These are phyloP conservation scores for Aleiodes sp. DNA, from an alignment of 1,140 invertebrate species.

Conservation along the genomic window DNA sequence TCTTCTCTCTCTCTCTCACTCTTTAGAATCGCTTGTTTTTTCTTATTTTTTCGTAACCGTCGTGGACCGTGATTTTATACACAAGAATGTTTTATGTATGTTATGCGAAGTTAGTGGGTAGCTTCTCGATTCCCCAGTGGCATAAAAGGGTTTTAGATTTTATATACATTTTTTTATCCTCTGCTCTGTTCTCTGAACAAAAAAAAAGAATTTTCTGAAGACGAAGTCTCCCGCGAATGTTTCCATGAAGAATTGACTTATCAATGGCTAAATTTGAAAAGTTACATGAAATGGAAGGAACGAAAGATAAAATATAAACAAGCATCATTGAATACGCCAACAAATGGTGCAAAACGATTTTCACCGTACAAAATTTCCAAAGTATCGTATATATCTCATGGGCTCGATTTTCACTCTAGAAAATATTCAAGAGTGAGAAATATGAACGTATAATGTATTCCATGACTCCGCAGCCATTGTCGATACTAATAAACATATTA, in stretches of 20 bases:
- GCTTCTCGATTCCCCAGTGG: conserved; percentile 38
- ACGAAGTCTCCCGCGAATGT: not conserved
- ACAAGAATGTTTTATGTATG: conserved; percentile 47
- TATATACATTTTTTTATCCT: conserved; percentile 30
- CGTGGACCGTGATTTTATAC: conserved; percentile 54
- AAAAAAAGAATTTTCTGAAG: too few species aligned
- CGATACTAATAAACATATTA: conserved; percentile 55
- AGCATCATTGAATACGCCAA: conserved; percentile 20
- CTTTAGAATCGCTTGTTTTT: not conserved
- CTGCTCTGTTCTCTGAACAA: not conserved
- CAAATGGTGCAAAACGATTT: conserved; percentile 16
- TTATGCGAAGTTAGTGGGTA: conserved; percentile 33
- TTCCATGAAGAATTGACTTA: not conserved
- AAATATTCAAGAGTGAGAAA: conserved; percentile 18
- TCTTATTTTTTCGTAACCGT: conserved; percentile 31
- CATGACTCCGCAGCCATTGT: conserved; percentile 40
- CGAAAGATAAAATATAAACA: not conserved
- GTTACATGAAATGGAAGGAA: not conserved
- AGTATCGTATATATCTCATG: not conserved
- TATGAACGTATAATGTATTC: conserved; percentile 41
- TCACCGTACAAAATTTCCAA: not conserved
- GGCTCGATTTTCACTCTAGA: not conserved
- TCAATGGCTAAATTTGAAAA: conserved; percentile 9
- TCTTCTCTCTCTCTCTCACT: not conserved
- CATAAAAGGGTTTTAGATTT: conserved; percentile 47